These are phyloP conservation scores for Moxostoma hubbsi DNA, from an alignment of 2,797 vertebrate species.

Conservation along the genomic window DNA sequence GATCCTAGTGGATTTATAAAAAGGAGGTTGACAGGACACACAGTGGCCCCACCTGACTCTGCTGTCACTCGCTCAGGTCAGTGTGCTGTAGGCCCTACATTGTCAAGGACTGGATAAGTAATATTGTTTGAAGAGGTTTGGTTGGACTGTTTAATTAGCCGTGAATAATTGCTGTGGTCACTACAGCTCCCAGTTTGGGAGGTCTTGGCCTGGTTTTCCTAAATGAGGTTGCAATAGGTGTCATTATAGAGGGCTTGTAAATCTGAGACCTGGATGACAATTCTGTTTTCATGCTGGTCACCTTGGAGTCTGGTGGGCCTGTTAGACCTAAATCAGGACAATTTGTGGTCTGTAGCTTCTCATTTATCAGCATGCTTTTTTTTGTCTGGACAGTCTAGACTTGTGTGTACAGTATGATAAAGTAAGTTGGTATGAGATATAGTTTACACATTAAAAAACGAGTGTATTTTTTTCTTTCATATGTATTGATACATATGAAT, in stretches of 20 bases:
- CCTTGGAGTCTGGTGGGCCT: background rate
- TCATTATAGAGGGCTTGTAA: constrained; percentile 47
- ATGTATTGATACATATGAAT: too few species aligned
- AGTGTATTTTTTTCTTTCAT: too few species aligned
- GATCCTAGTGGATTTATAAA: constrained; percentile 55
- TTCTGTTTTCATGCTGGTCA: constrained; percentile 34
- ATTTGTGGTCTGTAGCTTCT: too few species aligned
- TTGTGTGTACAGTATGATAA: too few species aligned
- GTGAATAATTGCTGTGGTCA: constrained; percentile 47
- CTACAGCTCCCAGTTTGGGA: constrained; percentile 16
- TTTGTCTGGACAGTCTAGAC: too few species aligned
- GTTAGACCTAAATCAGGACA: too few species aligned
- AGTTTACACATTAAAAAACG: too few species aligned
- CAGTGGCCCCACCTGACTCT: constrained; percentile 4
- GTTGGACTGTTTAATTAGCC: constrained; percentile 55
- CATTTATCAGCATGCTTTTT: too few species aligned
- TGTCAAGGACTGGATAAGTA: constrained; percentile 35
- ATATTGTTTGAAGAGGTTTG: constrained; percentile 24
- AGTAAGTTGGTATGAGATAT: too few species aligned
- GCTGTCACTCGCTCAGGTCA: background rate
- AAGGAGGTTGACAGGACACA: constrained; percentile 49
- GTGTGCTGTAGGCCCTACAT: background rate
- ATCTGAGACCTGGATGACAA: constrained; percentile 32
- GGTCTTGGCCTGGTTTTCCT: constrained; percentile 24
- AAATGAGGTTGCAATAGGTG: constrained; percentile 46